Conservation (phyloP, 2,797 vertebrate genomes). For the Falco concolor region DNA sequence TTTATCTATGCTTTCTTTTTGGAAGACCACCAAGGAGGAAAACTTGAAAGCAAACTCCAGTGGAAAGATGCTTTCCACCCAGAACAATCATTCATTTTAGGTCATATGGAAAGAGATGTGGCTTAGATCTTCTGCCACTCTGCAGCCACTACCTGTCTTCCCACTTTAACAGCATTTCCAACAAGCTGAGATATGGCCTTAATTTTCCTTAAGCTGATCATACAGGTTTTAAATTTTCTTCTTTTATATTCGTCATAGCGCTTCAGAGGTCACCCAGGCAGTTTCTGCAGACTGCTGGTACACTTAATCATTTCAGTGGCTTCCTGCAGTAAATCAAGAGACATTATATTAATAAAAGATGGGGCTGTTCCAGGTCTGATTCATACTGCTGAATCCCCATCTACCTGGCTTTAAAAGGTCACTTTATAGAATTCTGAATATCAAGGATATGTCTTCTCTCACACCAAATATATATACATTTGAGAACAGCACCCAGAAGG, state of each 20-base stretch:
- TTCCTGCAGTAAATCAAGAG: conserved; percentile 59
- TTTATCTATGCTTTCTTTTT: background rate
- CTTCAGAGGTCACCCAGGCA: conserved; percentile 39
- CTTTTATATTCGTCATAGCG: conserved; percentile 29
- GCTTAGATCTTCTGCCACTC: background rate
- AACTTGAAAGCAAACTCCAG: background rate
- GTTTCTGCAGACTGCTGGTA: conserved; percentile 49
- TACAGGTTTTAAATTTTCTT: conserved; percentile 12
- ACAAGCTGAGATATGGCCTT: conserved; percentile 19
- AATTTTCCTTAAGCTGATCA: conserved; percentile 31
- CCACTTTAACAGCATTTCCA: conserved; percentile 9
- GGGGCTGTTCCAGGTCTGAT: conserved; percentile 29
- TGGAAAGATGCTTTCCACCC: background rate
- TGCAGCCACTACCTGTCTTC: background rate
- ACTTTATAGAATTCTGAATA: conserved; percentile 26
- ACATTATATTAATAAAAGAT: conserved; percentile 57
- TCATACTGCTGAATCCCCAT: background rate
- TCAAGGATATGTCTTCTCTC: background rate
- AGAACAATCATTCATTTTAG: background rate
- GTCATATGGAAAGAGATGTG: background rate
- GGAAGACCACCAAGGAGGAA: background rate
- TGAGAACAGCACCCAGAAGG: background rate
- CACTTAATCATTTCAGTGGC: conserved; percentile 50
- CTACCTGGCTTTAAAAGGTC: conserved; percentile 39
- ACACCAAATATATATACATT: background rate